Percentiles rank a stretch among this genome's conserved stretches.
These are phyloP conservation scores for Zhengitettix transpicula DNA, from an alignment of 2,888 invertebrate species.

Conservation along the genomic window DNA sequence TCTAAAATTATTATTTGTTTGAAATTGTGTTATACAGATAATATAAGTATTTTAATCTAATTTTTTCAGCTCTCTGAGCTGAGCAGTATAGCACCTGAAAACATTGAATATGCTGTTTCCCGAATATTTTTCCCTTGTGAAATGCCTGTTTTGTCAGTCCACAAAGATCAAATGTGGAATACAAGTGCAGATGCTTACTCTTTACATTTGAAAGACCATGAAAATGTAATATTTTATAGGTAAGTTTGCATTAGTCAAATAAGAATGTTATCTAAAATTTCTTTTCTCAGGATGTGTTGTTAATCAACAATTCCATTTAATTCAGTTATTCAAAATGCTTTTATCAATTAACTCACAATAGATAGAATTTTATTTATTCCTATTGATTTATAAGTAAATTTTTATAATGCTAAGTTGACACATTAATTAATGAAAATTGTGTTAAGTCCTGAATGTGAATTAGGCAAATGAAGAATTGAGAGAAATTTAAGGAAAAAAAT, in stretches of 20 bases:
- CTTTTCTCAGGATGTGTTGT: too few relatives aligned
- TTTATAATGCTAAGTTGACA: too few relatives aligned
- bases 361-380: too few relatives aligned
- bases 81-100: constrained; percentile 41
- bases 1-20: background rate
- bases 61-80: constrained; percentile 29
- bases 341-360: too few relatives aligned
- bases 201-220: constrained; percentile 39
- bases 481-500: too few relatives aligned
- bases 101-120: constrained; percentile 43
- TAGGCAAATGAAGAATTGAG: too few relatives aligned
- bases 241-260: constrained; percentile 19
- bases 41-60: background rate
- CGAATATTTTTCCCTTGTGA: constrained; percentile 44
- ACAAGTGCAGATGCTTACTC: constrained; percentile 37
- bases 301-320: too few relatives aligned
- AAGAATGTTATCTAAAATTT: background rate
- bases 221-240: constrained; percentile 50
- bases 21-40: background rate
- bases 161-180: constrained; percentile 44
- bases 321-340: too few relatives aligned
- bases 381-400: too few relatives aligned
- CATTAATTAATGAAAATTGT: too few relatives aligned
- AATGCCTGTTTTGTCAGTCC: constrained; percentile 40
- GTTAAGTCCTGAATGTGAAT: too few relatives aligned